Base-by-base conservation (phyloP, 2,888 invertebrate genomes). In the Heliconius charithonia region DNA sequence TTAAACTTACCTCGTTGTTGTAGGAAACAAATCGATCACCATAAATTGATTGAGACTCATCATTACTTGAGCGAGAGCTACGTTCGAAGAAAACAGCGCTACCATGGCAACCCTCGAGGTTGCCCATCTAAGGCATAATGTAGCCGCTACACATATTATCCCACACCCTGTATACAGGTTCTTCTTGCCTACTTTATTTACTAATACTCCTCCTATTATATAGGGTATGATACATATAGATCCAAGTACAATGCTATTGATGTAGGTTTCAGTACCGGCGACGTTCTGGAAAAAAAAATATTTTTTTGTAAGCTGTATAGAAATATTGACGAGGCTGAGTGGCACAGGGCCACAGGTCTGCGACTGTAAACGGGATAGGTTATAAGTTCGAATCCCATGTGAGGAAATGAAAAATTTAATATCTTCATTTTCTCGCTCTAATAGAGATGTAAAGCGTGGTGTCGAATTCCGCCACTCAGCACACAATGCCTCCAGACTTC, bases 121-220 rank as follows among this genome's bases (percentile, higher is more conserved):
- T 0, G 88, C 85, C 90, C 90, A 92, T 27, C 88, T 82, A 7
- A 91, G 67, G 0, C 86, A 88, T 9, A 91, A 77, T 12, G 87
- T 87, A 0, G 85, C 79, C 0, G 82, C 86, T 0, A 86, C 79
- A 12, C 87, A 83, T 4, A 88, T 81, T 0, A 86, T 0, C 0
- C 87, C 86, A 37, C 86, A 85, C 0, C 81, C 76, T 0, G 87
- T 81, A 9, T 89, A 85, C 0, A 92, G 75, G 3, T 80, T 81
- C 73, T 90, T 91, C 82, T 92, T 92, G 1, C 92, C 92, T 0
- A 89, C 86, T 80, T 78, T 86, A 51, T 87, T 88, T 4, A 90
- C 88, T 0, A 90, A 80, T 0, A 85, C 82, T 1, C 89, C 87
- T 6, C 85, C 86, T n/a, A 90, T 81, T 22, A 86, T 83, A 72